Evolutionary conservation across 2,888 invertebrate species (phyloP).

Genomic region (Eudemis profundana): DNA sequence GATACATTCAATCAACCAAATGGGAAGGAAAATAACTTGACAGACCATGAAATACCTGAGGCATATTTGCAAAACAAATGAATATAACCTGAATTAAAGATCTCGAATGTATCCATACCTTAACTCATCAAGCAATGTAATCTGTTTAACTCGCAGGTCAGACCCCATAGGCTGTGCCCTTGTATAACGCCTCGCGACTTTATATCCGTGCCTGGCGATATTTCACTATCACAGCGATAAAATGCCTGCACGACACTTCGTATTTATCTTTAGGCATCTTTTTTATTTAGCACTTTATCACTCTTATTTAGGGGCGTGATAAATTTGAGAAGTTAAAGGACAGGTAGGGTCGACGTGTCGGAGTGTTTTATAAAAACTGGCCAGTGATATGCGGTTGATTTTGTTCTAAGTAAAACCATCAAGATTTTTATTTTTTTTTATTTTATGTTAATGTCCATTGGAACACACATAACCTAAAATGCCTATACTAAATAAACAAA

Average conservation of each 20-base stretch:
- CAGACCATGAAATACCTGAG: no score
- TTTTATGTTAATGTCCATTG: background rate
- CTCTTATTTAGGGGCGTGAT: conserved; percentile 76
- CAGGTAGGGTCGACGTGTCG: conserved; percentile 30
- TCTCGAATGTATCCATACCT: background rate
- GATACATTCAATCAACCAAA: no score
- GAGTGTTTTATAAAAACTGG: conserved; percentile 18
- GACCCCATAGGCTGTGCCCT: conserved; percentile 6
- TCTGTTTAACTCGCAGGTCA: conserved; percentile 31
- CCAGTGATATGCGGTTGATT: conserved; percentile 8
- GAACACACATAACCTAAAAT: background rate
- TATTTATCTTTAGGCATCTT: conserved; percentile 74
- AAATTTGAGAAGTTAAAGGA: conserved; percentile 54
- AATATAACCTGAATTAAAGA: no score
- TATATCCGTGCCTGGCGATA: conserved; percentile 73
- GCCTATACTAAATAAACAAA: no score
- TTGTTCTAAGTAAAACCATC: conserved; percentile 2
- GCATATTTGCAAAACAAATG: no score
- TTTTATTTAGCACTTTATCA: conserved; percentile 78
- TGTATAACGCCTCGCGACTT: conserved; percentile 36
- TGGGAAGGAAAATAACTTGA: no score
- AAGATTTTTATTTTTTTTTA: conserved; percentile 5
- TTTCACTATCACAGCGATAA: conserved; percentile 77
- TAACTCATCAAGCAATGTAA: background rate
- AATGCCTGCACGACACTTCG: conserved; percentile 62